Percentiles rank a stretch among this genome's conserved stretches.
These are phyloP conservation scores for Conus betulinus DNA, from an alignment of 1,140 invertebrate species.

Conservation along the genomic window DNA sequence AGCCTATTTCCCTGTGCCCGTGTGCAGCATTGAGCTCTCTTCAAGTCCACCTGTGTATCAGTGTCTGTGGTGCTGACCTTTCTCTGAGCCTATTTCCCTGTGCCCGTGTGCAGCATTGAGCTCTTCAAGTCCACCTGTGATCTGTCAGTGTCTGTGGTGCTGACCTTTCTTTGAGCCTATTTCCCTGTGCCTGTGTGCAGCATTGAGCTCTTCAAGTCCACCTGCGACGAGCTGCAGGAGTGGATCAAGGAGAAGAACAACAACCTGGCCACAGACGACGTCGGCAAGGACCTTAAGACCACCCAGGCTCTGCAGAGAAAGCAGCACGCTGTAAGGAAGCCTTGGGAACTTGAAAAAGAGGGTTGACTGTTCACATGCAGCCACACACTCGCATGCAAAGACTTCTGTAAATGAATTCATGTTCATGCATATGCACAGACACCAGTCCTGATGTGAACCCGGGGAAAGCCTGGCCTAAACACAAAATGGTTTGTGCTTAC, in stretches of 20 bases:
- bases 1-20: no score
- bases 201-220: constrained; percentile 89
- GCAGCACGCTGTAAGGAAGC: constrained; percentile 89
- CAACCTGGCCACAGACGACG: constrained; percentile 95
- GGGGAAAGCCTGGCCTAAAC: no score
- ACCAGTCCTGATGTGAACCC: neutral
- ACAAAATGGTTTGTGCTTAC: neutral
- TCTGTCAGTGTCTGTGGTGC: no score
- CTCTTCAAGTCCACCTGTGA: no score
- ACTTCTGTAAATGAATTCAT: neutral
- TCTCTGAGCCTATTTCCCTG: no score
- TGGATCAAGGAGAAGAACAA: constrained; percentile 99
- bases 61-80: no score
- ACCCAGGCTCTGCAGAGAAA: constrained; percentile 96
- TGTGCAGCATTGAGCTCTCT: no score
- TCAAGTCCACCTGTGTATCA: no score
- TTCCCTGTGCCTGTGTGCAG: constrained; percentile 75
- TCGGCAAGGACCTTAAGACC: constrained; percentile 95
- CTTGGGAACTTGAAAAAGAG: no score
- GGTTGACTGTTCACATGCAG: neutral
- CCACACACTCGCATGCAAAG: neutral
- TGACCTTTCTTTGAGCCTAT: no score
- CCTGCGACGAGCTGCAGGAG: constrained; percentile 94
- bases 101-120: no score
- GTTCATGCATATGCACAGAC: neutral